Conservation (phyloP, 2,888 invertebrate genomes). For the Gymnosoma rotundatum region DNA sequence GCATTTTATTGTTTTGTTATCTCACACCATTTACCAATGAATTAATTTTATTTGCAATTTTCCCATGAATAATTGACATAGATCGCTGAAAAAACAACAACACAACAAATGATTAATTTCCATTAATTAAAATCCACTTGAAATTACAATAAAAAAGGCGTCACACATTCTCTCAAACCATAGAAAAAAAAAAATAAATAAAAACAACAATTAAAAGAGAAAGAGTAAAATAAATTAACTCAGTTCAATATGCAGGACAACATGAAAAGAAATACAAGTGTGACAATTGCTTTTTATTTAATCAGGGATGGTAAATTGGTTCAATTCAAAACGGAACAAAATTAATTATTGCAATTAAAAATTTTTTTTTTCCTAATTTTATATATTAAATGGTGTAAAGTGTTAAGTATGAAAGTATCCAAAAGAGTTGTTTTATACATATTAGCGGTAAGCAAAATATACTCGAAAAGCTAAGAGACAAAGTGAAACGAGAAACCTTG, state of each 20-base stretch:
- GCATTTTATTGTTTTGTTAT: conserved; percentile 1
- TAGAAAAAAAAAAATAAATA: conserved; percentile 13
- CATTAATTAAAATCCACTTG: conserved; percentile 57
- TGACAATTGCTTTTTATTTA: neutral
- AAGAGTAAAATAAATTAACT: conserved; percentile 16
- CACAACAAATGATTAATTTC: conserved; percentile 31
- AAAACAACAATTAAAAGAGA: conserved; percentile 23
- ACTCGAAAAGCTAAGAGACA: too few relatives aligned
- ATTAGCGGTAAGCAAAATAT: too few relatives aligned
- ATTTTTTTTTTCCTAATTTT: too few relatives aligned
- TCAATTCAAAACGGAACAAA: too few relatives aligned
- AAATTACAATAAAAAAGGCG: conserved; percentile 45
- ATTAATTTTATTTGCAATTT: conserved; percentile 1
- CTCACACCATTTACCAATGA: neutral
- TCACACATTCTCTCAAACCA: conserved; percentile 55
- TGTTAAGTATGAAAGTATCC: too few relatives aligned
- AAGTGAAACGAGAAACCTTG: too few relatives aligned
- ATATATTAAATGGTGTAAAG: too few relatives aligned
- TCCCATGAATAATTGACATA: conserved; percentile 34
- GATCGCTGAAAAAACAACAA: conserved; percentile 33
- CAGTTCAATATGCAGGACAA: conserved; percentile 31
- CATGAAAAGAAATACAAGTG: neutral
- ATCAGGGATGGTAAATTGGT: too few relatives aligned
- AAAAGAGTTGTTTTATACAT: too few relatives aligned
- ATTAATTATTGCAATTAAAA: too few relatives aligned